phyloP scores from a whole-genome alignment of 1,140 invertebrate genomes.

The Asbolus verrucosus region DNA sequence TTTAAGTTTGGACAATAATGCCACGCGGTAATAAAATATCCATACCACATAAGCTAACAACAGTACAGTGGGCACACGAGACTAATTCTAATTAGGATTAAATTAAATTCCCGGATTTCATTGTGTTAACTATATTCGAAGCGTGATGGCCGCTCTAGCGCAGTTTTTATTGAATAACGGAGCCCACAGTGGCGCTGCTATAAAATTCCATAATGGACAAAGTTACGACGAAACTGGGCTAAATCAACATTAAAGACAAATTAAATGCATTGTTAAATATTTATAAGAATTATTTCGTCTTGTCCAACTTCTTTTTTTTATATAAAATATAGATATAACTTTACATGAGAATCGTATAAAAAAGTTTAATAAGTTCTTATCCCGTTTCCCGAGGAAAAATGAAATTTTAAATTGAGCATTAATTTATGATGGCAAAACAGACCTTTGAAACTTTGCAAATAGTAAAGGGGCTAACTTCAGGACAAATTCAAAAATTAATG shows the following conservation, averaged over 20 bases:
- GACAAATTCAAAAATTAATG: no score
- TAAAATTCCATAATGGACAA: conserved; percentile 29
- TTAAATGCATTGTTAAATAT: conserved; percentile 31
- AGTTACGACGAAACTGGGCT: conserved; percentile 6
- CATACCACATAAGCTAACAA: conserved; percentile 25
- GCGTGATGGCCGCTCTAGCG: conserved; percentile 19
- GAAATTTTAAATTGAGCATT: conserved; percentile 35
- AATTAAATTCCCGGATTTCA: conserved; percentile 31
- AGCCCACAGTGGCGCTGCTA: conserved; percentile 1
- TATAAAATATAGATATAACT: conserved; percentile 31
- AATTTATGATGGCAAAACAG: conserved; percentile 29
- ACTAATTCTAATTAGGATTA: conserved; percentile 32
- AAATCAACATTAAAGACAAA: conserved; percentile 20
- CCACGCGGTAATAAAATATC: conserved; percentile 25
- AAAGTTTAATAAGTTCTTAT: conserved; percentile 38
- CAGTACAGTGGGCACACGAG: conserved; percentile 27
- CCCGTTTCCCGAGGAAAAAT: conserved; percentile 26
- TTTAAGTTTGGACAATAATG: conserved; percentile 1
- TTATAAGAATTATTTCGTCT: conserved; percentile 33
- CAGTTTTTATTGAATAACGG: conserved; percentile 31
- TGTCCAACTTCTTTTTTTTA: conserved; percentile 23
- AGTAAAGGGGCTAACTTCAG: no score
- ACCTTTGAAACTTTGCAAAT: conserved; percentile 17
- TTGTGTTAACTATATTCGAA: conserved; percentile 26
- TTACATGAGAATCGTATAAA: conserved; percentile 30